Conservation (phyloP, 2,888 invertebrate genomes). For the Hyalella azteca region DNA sequence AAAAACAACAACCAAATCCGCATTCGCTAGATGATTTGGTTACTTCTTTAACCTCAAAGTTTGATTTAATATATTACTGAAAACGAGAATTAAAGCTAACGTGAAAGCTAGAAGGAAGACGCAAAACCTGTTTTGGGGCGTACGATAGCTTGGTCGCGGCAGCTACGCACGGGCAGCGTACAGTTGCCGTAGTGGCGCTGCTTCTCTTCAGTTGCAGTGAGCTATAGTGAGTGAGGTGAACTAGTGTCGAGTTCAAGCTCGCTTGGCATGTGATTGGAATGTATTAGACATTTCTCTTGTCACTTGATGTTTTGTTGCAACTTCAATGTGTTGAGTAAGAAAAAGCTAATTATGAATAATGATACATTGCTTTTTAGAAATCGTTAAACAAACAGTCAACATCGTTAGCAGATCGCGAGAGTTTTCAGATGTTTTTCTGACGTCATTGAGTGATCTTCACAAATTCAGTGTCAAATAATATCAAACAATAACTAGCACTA, state of each 20-base stretch:
- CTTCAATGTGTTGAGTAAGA: too few species aligned
- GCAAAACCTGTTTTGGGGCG: constrained; percentile 32
- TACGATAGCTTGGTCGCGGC: constrained; percentile 25
- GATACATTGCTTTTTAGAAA: not conserved
- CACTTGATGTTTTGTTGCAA: not conserved
- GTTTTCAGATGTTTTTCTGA: not conserved
- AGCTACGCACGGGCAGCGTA: constrained; percentile 14
- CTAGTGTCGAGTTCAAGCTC: not conserved
- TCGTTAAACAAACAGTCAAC: not conserved
- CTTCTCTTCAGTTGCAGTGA: constrained; percentile 12
- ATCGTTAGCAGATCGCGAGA: constrained; percentile 20
- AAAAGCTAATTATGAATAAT: too few species aligned
- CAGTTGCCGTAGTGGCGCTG: not conserved
- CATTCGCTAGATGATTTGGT: too few species aligned
- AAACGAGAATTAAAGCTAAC: constrained; percentile 15
- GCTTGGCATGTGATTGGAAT: constrained; percentile 24
- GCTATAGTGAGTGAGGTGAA: not conserved
- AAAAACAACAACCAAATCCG: too few species aligned
- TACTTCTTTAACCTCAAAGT: too few species aligned
- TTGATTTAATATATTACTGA: too few species aligned
- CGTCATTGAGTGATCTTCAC: constrained; percentile 22
- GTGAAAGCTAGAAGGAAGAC: constrained; percentile 33
- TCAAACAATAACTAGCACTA: not conserved
- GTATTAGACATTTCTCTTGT: constrained; percentile 6
- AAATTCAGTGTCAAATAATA: not conserved